Percentiles rank a stretch among this genome's conserved stretches.
These are phyloP conservation scores for Ennomos fuscantarius DNA, from an alignment of 2,888 invertebrate species.

Conservation along the genomic window DNA sequence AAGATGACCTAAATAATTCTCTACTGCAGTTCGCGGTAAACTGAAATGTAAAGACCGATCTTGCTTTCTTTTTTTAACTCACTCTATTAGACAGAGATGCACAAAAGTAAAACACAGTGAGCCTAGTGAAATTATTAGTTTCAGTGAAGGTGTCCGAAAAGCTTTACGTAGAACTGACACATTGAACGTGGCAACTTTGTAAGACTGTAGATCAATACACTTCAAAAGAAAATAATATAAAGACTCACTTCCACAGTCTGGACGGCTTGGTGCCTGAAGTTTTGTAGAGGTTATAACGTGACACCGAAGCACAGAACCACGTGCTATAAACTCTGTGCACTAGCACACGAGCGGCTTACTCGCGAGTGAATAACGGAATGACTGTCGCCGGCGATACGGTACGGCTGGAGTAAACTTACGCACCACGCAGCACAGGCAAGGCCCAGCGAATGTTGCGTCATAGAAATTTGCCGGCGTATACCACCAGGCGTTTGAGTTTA, in stretches of 20 bases:
- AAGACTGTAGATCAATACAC: neutral
- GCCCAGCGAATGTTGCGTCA: conserved; percentile 62
- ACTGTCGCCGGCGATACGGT: conserved; percentile 38
- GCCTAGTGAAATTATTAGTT: conserved; percentile 16
- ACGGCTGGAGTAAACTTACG: conserved; percentile 15
- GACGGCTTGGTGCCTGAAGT: conserved; percentile 15
- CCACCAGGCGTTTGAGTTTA: conserved; percentile 1
- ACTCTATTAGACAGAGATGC: conserved; percentile 16
- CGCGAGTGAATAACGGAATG: conserved; percentile 74
- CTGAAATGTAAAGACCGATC: conserved; percentile 10
- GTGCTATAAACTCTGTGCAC: conserved; percentile 66
- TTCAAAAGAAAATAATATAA: conserved; percentile 1
- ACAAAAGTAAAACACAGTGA: conserved; percentile 8
- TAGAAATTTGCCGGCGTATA: conserved; percentile 20
- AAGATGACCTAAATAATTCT: conserved; percentile 20
- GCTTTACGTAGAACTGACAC: conserved; percentile 38
- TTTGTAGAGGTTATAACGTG: conserved; percentile 61
- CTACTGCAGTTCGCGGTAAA: conserved; percentile 12
- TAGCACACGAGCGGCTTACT: conserved; percentile 55
- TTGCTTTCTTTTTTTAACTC: conserved; percentile 21
- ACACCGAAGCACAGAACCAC: conserved; percentile 67
- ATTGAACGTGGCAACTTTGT: conserved; percentile 2
- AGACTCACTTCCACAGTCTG: conserved; percentile 27
- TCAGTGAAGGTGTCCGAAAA: conserved; percentile 19
- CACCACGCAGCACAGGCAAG: conserved; percentile 41